Evolutionary conservation across 2,797 vertebrate genomes (phyloP).

Genomic region (Trachurus trachurus): DNA sequence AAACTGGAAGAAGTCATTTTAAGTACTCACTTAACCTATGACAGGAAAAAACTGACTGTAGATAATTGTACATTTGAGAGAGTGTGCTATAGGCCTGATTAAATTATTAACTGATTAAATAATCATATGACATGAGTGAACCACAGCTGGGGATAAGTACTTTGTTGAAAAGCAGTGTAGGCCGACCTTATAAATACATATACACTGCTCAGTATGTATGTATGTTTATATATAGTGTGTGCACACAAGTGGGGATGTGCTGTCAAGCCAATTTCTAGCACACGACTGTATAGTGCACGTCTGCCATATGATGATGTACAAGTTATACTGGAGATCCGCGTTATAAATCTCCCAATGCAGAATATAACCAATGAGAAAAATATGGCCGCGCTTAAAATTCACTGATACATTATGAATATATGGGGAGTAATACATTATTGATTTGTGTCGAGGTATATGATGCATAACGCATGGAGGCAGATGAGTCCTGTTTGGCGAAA

Average conservation of each 20-base stretch:
- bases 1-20: neutral
- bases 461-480: conserved; percentile 49
- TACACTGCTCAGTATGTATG: neutral
- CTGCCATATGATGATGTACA: conserved; percentile 40
- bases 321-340: conserved; percentile 23
- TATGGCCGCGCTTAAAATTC: conserved; percentile 56
- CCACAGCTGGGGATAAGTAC: neutral
- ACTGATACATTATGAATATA: conserved; percentile 69
- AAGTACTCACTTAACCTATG: neutral
- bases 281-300: conserved; percentile 23
- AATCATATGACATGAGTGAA: conserved; percentile 17
- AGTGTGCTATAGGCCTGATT: neutral
- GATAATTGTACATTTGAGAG: neutral
- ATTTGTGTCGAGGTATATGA: conserved; percentile 57
- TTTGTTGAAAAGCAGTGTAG: neutral
- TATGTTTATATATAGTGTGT: neutral
- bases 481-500: conserved; percentile 34
- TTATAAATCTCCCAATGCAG: conserved; percentile 39
- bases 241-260: neutral
- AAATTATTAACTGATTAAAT: conserved; percentile 25
- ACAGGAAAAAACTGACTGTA: neutral
- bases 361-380: conserved; percentile 49
- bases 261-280: conserved; percentile 10
- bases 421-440: conserved; percentile 66
- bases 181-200: conserved; percentile 19